phyloP scores from a whole-genome alignment of 1,140 invertebrate genomes.

The Condylostylus longicornis region DNA sequence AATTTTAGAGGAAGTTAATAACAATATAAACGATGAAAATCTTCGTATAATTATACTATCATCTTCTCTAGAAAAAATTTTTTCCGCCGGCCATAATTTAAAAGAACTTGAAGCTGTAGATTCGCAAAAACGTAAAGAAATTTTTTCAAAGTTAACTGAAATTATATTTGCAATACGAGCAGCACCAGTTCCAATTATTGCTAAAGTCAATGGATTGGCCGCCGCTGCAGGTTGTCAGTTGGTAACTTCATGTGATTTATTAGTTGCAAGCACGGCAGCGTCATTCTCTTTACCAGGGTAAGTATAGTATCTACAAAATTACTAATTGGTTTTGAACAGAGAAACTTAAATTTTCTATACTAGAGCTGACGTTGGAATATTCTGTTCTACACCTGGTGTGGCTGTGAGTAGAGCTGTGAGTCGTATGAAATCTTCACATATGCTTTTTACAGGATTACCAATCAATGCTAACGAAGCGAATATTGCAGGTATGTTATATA shows the following conservation, averaged over 20 bases:
- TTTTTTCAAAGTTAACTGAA: constrained; percentile 55
- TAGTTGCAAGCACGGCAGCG: constrained; percentile 66
- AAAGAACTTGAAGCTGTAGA: constrained; percentile 76
- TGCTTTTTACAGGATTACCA: constrained; percentile 68
- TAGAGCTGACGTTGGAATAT: constrained; percentile 82
- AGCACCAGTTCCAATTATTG: constrained; percentile 64
- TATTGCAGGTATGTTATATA: constrained; percentile 11
- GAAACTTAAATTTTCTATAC: constrained; percentile 25
- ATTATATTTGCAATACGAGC: constrained; percentile 58
- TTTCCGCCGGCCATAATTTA: constrained; percentile 85
- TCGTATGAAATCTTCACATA: constrained; percentile 54
- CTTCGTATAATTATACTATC: constrained; percentile 60
- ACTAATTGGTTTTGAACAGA: too few species aligned
- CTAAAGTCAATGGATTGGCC: constrained; percentile 74
- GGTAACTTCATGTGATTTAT: constrained; percentile 85
- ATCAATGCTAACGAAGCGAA: constrained; percentile 66
- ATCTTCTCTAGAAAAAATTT: constrained; percentile 61
- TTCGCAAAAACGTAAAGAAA: constrained; percentile 42
- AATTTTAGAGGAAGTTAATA: constrained; percentile 42
- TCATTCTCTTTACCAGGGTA: constrained; percentile 91
- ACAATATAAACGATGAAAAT: constrained; percentile 36
- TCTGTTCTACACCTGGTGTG: constrained; percentile 91
- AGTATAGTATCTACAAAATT: too few species aligned
- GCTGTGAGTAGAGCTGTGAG: constrained; percentile 34
- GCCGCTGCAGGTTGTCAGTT: constrained; percentile 92